Evolutionary conservation across 2,113 vertebrate genomes (phyloP).

Genomic region (Orientallactaga bullata): DNA sequence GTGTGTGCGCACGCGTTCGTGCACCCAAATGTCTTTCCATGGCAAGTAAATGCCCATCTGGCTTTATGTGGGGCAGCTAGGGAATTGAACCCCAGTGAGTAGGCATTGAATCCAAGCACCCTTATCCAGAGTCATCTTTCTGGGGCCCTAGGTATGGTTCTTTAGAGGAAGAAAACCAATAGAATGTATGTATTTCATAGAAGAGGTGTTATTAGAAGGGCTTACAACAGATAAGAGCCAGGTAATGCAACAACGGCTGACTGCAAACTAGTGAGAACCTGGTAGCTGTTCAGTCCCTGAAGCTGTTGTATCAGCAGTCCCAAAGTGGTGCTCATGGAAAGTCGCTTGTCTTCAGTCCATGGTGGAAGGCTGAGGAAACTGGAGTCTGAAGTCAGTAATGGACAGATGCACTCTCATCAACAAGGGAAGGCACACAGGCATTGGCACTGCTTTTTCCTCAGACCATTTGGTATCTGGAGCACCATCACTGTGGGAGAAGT

Average conservation of each 20-base stretch:
- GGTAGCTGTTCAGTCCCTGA: background rate
- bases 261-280: fast-evolving
- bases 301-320: background rate
- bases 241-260: background rate
- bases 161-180: too few species aligned
- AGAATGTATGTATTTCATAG: too few species aligned
- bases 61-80: too few species aligned
- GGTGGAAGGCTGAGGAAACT: background rate
- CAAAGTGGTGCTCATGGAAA: background rate
- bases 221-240: background rate
- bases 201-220: background rate
- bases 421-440: background rate
- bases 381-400: background rate
- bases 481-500: too few species aligned
- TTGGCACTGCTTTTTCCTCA: background rate
- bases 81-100: too few species aligned
- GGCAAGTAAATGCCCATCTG: too few species aligned
- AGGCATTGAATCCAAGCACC: too few species aligned
- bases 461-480: background rate
- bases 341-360: background rate
- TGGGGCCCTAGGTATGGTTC: background rate
- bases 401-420: too few species aligned
- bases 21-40: too few species aligned
- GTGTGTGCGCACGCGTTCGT: too few species aligned
- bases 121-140: too few species aligned